phyloP scores from a whole-genome alignment of 2,888 invertebrate genomes.

The Amphipoea lucens region DNA sequence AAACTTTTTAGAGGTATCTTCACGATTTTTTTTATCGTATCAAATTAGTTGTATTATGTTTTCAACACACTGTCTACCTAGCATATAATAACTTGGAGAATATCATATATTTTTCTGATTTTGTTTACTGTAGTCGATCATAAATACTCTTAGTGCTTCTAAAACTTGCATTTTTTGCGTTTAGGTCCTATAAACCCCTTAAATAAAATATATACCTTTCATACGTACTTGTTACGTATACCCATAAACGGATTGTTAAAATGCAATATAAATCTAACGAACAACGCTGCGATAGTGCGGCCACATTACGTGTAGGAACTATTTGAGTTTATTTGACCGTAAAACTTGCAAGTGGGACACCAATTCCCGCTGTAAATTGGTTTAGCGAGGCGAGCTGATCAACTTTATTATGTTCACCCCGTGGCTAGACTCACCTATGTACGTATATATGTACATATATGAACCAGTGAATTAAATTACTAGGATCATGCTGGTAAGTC shows the following conservation, averaged over 20 bases:
- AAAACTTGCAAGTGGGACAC: conserved; percentile 77
- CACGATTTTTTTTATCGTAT: too few relatives aligned
- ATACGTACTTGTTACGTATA: conserved; percentile 40
- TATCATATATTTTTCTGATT: too few relatives aligned
- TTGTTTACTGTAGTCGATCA: too few relatives aligned
- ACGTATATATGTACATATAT: conserved; percentile 32
- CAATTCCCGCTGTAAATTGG: conserved; percentile 80
- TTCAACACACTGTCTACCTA: too few relatives aligned
- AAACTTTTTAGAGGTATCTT: too few relatives aligned
- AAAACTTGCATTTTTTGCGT: too few relatives aligned
- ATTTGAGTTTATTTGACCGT: conserved; percentile 79
- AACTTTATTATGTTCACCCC: conserved; percentile 55
- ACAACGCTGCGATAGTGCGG: conserved; percentile 50
- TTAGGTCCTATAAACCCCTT: too few relatives aligned
- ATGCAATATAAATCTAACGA: conserved; percentile 62
- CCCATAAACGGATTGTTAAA: conserved; percentile 62
- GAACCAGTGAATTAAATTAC: conserved; percentile 12
- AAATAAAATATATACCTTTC: conserved; percentile 11
- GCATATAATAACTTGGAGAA: too few relatives aligned
- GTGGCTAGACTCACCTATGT: conserved; percentile 25
- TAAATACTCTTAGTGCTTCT: too few relatives aligned
- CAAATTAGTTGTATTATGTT: too few relatives aligned
- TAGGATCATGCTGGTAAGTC: conserved; percentile 13
- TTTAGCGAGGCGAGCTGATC: conserved; percentile 69
- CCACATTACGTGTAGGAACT: conserved; percentile 53